A percentile compares a stretch with the other conserved stretches of the same genome.
These are phyloP conservation scores for Malaclemys terrapin DNA, from an alignment of 2,113 vertebrate species.

Conservation along the genomic window DNA sequence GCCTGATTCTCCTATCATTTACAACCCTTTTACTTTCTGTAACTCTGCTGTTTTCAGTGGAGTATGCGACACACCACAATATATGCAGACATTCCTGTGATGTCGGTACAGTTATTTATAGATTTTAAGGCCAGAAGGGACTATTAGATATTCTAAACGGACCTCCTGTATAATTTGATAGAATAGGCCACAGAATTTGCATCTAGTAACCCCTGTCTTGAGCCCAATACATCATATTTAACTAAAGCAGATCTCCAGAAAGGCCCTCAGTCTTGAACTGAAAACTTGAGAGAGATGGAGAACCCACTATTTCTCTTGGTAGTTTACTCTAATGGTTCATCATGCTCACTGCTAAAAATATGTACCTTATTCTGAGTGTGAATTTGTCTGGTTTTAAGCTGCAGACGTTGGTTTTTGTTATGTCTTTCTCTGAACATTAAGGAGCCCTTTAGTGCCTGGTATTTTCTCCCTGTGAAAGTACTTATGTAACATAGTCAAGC, in stretches of 20 bases:
- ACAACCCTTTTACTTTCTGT: neutral
- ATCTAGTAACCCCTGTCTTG: neutral
- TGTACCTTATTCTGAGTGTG: neutral
- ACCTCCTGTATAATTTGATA: neutral
- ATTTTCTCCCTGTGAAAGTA: constrained; percentile 15
- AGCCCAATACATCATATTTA: neutral
- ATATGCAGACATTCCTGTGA: neutral
- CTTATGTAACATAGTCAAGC: neutral
- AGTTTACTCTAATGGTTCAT: neutral
- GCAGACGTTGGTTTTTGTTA: neutral
- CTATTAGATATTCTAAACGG: neutral
- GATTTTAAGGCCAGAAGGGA: neutral
- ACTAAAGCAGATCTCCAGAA: constrained; percentile 27
- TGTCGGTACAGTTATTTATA: neutral
- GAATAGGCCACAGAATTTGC: neutral
- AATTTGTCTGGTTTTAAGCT: neutral
- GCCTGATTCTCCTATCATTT: neutral
- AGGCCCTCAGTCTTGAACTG: neutral
- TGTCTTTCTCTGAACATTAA: neutral
- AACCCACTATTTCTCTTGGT: constrained; percentile 19
- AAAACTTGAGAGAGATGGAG: neutral
- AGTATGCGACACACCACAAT: neutral
- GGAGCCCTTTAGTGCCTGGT: neutral
- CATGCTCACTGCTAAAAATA: neutral
- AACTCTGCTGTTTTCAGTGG: neutral